phyloP scores from a whole-genome alignment of 2,113 vertebrate species.

The Megatriorchis doriae region DNA sequence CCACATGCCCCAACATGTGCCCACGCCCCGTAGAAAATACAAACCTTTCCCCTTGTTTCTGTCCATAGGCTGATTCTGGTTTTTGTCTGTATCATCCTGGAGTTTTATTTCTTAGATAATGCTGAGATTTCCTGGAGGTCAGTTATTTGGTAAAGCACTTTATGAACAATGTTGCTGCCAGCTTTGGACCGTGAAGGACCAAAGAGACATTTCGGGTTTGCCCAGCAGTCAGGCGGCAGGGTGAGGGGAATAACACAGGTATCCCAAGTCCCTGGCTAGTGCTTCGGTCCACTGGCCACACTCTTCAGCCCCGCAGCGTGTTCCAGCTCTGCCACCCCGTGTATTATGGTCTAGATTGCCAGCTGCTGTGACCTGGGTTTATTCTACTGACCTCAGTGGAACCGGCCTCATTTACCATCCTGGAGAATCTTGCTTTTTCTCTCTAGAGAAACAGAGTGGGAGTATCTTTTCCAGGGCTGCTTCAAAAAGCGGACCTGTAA shows the following conservation, averaged over 20 bases:
- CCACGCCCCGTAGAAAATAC: rapidly evolving
- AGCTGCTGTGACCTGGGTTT: not conserved
- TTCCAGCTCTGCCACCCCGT: not conserved
- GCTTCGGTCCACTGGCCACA: rapidly evolving
- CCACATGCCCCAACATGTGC: rapidly evolving
- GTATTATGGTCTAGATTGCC: not conserved
- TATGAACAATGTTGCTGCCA: not conserved
- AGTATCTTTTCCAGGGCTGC: not conserved
- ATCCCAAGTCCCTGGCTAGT: not conserved
- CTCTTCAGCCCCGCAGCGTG: rapidly evolving
- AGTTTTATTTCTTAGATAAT: not conserved
- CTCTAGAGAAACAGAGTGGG: not conserved
- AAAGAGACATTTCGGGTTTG: not conserved
- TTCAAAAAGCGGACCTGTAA: not conserved
- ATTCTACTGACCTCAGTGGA: not conserved
- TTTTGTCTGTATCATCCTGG: not conserved
- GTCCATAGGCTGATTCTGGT: rapidly evolving
- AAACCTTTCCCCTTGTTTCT: not conserved
- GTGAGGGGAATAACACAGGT: not conserved
- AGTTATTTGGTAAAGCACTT: not conserved
- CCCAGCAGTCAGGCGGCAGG: not conserved
- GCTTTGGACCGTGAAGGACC: not conserved
- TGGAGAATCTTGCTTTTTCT: not conserved
- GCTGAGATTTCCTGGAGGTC: not conserved
- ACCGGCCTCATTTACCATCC: not conserved